phyloP scores from a whole-genome alignment of 2,888 invertebrate species.

The Thalpophila matura region DNA sequence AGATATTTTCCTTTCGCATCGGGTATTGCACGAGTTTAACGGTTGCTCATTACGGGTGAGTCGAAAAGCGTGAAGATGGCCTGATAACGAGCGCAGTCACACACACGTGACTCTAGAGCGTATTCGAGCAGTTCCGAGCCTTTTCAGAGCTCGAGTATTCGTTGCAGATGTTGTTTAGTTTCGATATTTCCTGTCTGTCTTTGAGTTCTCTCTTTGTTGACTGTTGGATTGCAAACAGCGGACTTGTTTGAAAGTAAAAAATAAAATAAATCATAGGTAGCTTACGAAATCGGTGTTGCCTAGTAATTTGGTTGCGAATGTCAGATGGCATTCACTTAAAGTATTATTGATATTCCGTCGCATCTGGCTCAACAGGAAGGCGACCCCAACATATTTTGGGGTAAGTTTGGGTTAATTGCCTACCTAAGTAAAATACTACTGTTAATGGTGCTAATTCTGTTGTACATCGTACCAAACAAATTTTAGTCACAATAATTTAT shows the following conservation, averaged over 20 bases:
- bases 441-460: too few species aligned
- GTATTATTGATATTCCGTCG: constrained; percentile 32
- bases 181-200: background rate
- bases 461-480: too few species aligned
- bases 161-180: constrained; percentile 14
- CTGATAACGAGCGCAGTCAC: constrained; percentile 64
- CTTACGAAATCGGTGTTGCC: constrained; percentile 23
- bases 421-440: constrained; percentile 19
- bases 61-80: constrained; percentile 68
- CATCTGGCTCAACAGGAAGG: constrained; percentile 26
- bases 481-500: too few species aligned
- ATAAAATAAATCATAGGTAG: background rate
- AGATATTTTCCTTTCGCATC: constrained; percentile 60
- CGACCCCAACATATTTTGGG: constrained; percentile 15
- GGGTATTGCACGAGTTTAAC: constrained; percentile 54
- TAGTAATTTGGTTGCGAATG: constrained; percentile 13
- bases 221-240: background rate
- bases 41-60: constrained; percentile 57
- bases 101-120: constrained; percentile 53
- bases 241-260: background rate
- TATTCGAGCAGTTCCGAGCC: constrained; percentile 26
- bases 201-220: background rate
- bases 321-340: constrained; percentile 2
- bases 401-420: constrained; percentile 12
- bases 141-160: constrained; percentile 17